These are phyloP conservation scores for Nomada fabriciana DNA, from an alignment of 2,888 invertebrate genomes.

Conservation along the genomic window DNA sequence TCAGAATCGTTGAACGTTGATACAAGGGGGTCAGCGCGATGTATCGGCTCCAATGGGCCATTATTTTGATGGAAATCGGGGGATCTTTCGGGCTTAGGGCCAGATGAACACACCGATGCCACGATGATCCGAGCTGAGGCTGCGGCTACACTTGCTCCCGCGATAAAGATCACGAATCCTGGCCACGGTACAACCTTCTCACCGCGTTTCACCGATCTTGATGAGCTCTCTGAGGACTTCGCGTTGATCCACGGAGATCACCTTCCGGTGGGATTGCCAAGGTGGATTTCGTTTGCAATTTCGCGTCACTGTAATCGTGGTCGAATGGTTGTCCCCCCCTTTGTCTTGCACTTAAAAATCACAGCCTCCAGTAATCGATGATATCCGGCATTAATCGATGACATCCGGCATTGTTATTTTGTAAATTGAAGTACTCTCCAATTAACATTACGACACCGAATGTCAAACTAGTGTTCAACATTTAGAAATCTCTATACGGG, in stretches of 20 bases:
- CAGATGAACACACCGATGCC: conserved; percentile 62
- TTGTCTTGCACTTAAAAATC: too few relatives aligned
- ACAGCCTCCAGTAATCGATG: neutral
- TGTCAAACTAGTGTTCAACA: neutral
- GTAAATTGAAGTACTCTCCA: too few relatives aligned
- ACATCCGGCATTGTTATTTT: too few relatives aligned
- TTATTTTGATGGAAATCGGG: conserved; percentile 65
- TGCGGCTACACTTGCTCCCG: conserved; percentile 46
- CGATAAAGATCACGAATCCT: conserved; percentile 56
- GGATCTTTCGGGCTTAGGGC: conserved; percentile 60
- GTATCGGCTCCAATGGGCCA: conserved; percentile 61
- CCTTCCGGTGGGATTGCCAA: neutral
- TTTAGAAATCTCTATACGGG: neutral
- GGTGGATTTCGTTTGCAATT: neutral
- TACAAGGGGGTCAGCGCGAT: conserved; percentile 51
- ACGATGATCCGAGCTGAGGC: conserved; percentile 45
- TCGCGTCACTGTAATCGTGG: neutral
- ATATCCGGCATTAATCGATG: too few relatives aligned
- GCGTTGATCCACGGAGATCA: conserved; percentile 3
- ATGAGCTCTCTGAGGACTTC: conserved; percentile 1
- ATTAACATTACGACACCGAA: neutral
- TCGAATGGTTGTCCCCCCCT: neutral
- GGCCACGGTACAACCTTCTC: conserved; percentile 31
- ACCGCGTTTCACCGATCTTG: conserved; percentile 4
- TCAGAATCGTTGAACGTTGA: conserved; percentile 60